Base-by-base conservation (phyloP, 64 coral and sea anemone genomes). In the Montipora sp. region DNA sequence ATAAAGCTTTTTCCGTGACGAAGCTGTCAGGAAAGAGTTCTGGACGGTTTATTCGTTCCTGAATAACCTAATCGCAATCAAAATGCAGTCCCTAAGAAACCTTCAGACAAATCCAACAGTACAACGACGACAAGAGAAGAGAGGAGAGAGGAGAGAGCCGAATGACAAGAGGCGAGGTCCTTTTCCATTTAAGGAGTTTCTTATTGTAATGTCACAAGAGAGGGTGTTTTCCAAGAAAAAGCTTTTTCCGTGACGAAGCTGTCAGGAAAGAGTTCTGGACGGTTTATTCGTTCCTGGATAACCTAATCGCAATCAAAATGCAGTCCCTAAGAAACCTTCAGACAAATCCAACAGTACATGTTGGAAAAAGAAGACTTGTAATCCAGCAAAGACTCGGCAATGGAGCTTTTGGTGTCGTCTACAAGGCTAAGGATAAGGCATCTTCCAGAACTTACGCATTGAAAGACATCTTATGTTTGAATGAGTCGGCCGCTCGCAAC, bases 401-500 rank as follows among this genome's bases (percentile, higher is more conserved):
- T 12, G 78, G 77, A 6, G 89, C 79, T 19, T 80, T 81, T 91
- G 65, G 71, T 43, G 80, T 81, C 49, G 61, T 91, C 9, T 68
- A 72, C 63, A 71, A 57, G 15, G 89, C 51, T 9, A 83, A 13
- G 7, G 78, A 91, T 1, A 65, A 75, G 1, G 45, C 43, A 85
- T 20, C 24, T 10, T 85, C 61, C 82, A 71, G 8, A 5, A 15
- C 50, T 0, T 94, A 90, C 69, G 93, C 93, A 6, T 21, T 94
- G 21, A 94, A 94, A 84, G 93, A 83, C 2, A 66, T 94, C 63
- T 48, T 78, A 15, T 85, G 93, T 44, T 55, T 44, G 69, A 55
- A 94, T 20, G 19, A 66, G 8, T 89, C 77, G 15, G 36, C 53
- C 3, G 75, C 90, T 51, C 57, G 53, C 8, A 78, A 84, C 77